Evolutionary conservation across 2,113 vertebrate genomes (phyloP), one percentile per base, ranked within the genome.

Genomic region (Cyanoramphus novaezelandiae): DNA sequence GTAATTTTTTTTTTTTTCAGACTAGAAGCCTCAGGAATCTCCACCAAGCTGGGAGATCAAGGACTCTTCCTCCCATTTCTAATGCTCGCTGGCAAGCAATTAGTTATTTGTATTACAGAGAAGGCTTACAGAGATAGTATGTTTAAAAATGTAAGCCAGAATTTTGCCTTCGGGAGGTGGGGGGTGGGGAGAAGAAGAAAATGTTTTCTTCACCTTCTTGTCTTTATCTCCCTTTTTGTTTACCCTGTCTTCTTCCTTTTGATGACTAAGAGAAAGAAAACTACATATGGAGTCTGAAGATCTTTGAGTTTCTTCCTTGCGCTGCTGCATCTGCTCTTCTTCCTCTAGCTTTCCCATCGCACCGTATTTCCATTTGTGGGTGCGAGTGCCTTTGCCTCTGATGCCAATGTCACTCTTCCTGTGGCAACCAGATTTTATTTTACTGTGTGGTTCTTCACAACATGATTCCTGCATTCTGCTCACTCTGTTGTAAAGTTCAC

Each of bases 341-440:
- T 96, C 94, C 88, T 92, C 87, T 37, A 63, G 75, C 75, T 85
- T 94, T 94, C 89, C 92, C 84, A 68, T 33, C 1, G 35, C 0
- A 7, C 16, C 2, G 16, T 81, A 80, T 95, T 97, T 92, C 95
- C 39, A 20, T 91, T 93, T 82, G 96, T 85, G 96, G 96, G 92
- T 92, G 92, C 83, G 47, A 90, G 96, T 70, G 87, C 75, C 88
- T 49, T 96, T 97, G 95, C 87, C n/a, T 70, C 67, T 88, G 78
- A 95, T 97, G 97, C 96, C 97, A 96, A 82, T 39, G 82, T 97
- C 96, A 92, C 87, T 86, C 76, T 95, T 95, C 91, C 74, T 8
- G 86, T 94, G 96, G 93, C 94, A 92, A 92, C 95, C 97, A 98
- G 98, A 97, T 98, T 98, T 97, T 97, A 97, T 98, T 97, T 95